Base-by-base conservation (phyloP, 2,888 invertebrate genomes). In the Amblyjoppa fuscipennis region DNA sequence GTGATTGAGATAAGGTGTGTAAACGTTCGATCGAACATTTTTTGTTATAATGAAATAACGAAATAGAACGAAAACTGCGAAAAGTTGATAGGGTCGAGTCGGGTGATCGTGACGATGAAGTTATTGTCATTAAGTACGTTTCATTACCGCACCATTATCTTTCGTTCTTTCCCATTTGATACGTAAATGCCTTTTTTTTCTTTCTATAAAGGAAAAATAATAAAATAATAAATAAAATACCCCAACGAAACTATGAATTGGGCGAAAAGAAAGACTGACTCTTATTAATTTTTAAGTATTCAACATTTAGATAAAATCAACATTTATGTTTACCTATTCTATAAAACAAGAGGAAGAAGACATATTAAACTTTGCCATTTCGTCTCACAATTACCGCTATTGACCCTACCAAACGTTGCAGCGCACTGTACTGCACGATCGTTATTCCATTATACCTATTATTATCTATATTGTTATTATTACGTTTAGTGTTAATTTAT, bases 381-480 rank as follows among this genome's bases (percentile, higher is more conserved):
- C 45, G 13, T 11, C 11, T 41, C 45, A 49, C 45, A 16, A 49
- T 49, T 49, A 49, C 45, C 16, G 45, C 45, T 3, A 49, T 16
- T 16, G 13, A 49, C 16, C 16, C 16, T 16, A 83, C 86, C 83
- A 74, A 81, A 81, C 77, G 83, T 83, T 79, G 79, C 77, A 61
- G 64, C 73, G 83, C 73, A 74, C 81, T 82, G 77, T 76, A 75
- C 87, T 83, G 88, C 87, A 78, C 76, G 87, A 84, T 87, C 87
- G 87, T 89, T 83, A 86, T 89, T 83, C 31, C 76, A 75, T 71
- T 73, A 49, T 49, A 45, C 31, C 53, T 45, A 77, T 73, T 71
- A 56, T 49, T 34, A 59, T 20, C 53, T 31, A n/a, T 49, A 51
- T 64, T 41, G 41, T 41, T 51, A 69, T 28, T 53, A 13, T 25